These are phyloP conservation scores for Cromileptes altivelis DNA, from an alignment of 2,113 vertebrate species.

Conservation along the genomic window DNA sequence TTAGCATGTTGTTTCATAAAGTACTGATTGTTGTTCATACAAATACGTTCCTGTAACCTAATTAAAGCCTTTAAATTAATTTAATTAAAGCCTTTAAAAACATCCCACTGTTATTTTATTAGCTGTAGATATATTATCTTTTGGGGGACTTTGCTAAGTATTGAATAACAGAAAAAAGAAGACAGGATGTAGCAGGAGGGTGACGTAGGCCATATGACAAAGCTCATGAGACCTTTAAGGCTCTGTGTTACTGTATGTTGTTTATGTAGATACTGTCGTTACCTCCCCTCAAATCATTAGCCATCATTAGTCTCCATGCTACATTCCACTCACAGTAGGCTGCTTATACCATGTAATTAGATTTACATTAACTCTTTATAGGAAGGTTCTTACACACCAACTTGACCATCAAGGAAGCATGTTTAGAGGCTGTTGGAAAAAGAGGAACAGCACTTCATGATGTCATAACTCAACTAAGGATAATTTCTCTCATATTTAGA, in stretches of 20 bases:
- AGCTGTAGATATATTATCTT: background rate
- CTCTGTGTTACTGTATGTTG: background rate
- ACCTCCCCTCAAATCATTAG: constrained; percentile 2
- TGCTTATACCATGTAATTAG: constrained; percentile 35
- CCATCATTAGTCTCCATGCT: background rate
- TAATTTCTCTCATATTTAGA: no score
- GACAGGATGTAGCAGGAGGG: background rate
- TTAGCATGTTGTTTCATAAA: background rate
- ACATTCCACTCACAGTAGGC: constrained; percentile 55
- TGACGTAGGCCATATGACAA: background rate
- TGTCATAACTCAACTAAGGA: background rate
- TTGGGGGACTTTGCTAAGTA: no score
- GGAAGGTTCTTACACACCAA: background rate
- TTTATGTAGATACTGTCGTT: background rate
- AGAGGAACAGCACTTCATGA: background rate
- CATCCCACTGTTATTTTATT: background rate
- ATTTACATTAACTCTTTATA: constrained; percentile 34
- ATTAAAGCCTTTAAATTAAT: background rate
- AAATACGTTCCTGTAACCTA: background rate
- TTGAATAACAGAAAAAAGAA: background rate
- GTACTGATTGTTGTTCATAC: background rate
- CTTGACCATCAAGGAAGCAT: background rate
- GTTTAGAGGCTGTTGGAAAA: background rate
- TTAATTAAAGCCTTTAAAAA: background rate
- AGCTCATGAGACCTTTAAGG: background rate